Evolutionary conservation across 2,113 vertebrate species (phyloP), one percentile per base, ranked within the genome.

Genomic region (Eulacestoma nigropectus): DNA sequence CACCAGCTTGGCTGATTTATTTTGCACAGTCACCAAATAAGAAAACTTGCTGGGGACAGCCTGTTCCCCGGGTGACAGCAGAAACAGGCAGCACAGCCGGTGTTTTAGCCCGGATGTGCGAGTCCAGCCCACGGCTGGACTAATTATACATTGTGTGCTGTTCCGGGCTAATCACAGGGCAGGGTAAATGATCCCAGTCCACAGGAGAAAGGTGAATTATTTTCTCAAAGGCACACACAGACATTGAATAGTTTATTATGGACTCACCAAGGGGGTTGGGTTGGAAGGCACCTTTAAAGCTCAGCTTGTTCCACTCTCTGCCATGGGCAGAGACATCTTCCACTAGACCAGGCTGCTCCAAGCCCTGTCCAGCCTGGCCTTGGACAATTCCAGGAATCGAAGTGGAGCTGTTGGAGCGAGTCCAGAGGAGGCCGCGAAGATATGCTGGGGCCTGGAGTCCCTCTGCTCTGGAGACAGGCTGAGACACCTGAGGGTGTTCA

Each of bases 41-140:
- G 65, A 70, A 50, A 68, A 47, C 87, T 84, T 93, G 60, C 95
- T 93, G 92, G 87, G 91, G 87, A 96, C 95, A 68, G 57, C 4
- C 56, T 79, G 90, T 97, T 93, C 92, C 80, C 60, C 1, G 26
- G 37, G 65, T 84, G 82, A 60, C 81, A 64, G 60, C 78, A 84
- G 79, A 16, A 72, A 19, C 42, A 80, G 72, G 64, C 65, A 33
- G 79, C 27, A 1, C 85, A 88, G 93, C 13, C 11, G 0, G n/a
- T 29, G 15, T n/a, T 73, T 27, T 29, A 77, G 94, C 88, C 94
- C 22, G 35, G 85, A 77, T 62, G 33, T 21, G 17, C 1, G 0
- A 81, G 41, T 76, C 68, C 69, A 41, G 81, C 65, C 84, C 72
- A 84, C 37, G 3, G 53, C 65, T 19, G 4, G 32, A 29, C 49